These are phyloP conservation scores for Helicolenus hilgendorfi DNA, from an alignment of 2,797 vertebrate species.

Conservation along the genomic window DNA sequence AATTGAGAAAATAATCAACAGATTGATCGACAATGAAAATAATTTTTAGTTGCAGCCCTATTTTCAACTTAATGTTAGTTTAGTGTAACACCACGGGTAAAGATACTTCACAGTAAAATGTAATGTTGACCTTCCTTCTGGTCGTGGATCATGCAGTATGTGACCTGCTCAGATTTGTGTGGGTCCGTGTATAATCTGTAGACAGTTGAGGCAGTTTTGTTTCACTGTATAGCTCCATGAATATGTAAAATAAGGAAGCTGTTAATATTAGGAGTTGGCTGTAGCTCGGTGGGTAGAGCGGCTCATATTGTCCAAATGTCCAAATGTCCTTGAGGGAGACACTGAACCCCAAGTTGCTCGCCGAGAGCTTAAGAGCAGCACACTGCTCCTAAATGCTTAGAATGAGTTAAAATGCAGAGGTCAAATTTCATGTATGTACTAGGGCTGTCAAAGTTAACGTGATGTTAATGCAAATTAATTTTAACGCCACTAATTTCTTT, in stretches of 20 bases:
- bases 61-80: neutral
- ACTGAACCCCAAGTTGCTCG: rapidly evolving
- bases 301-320: too few relatives aligned
- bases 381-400: too few relatives aligned
- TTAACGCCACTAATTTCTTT: too few relatives aligned
- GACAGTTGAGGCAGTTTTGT: neutral
- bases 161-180: neutral
- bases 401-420: too few relatives aligned
- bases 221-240: neutral
- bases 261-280: neutral
- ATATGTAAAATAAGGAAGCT: neutral
- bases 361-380: too few relatives aligned
- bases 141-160: neutral
- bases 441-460: too few relatives aligned
- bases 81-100: neutral
- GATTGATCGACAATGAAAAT: too few relatives aligned
- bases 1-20: too few relatives aligned
- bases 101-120: neutral
- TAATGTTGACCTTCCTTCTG: neutral
- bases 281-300: too few relatives aligned
- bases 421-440: too few relatives aligned
- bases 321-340: too few relatives aligned
- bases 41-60: too few relatives aligned
- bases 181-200: neutral
- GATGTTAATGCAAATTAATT: rapidly evolving